These are phyloP conservation scores for Chaetodon auriga DNA, from an alignment of 2,113 vertebrate species.

Conservation along the genomic window DNA sequence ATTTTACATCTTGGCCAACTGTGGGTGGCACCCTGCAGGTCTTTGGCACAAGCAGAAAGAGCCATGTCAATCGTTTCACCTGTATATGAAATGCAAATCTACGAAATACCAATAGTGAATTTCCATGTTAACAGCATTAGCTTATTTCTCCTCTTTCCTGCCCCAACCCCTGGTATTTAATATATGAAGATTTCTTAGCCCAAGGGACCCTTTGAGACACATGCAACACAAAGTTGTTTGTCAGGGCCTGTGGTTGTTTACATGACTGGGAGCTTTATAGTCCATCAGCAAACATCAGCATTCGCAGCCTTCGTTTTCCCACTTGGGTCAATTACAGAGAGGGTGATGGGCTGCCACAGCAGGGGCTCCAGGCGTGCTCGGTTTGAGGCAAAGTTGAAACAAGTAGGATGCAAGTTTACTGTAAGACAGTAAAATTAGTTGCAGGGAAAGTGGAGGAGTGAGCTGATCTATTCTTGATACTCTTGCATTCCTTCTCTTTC, in stretches of 20 bases:
- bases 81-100: background rate
- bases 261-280: conserved; percentile 56
- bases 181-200: conserved; percentile 30
- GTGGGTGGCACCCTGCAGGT: conserved; percentile 8
- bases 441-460: background rate
- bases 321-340: conserved; percentile 73
- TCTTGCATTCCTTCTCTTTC: background rate
- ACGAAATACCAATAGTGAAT: background rate
- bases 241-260: conserved; percentile 68
- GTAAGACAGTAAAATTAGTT: conserved; percentile 6
- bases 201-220: conserved; percentile 33
- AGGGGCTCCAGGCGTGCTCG: conserved; percentile 30
- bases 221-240: conserved; percentile 56
- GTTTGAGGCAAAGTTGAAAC: conserved; percentile 39
- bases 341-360: conserved; percentile 56
- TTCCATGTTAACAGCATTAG: background rate
- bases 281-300: conserved; percentile 59
- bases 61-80: background rate
- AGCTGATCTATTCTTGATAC: background rate
- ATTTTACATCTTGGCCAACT: conserved; percentile 17
- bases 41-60: background rate
- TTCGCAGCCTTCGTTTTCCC: conserved; percentile 50
- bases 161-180: conserved; percentile 22
- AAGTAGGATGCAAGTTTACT: conserved; percentile 7
- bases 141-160: background rate